Evolutionary conservation across 2,113 vertebrate genomes (phyloP), one percentile per base, ranked within the genome.

Genomic region (Sapajus apella): DNA sequence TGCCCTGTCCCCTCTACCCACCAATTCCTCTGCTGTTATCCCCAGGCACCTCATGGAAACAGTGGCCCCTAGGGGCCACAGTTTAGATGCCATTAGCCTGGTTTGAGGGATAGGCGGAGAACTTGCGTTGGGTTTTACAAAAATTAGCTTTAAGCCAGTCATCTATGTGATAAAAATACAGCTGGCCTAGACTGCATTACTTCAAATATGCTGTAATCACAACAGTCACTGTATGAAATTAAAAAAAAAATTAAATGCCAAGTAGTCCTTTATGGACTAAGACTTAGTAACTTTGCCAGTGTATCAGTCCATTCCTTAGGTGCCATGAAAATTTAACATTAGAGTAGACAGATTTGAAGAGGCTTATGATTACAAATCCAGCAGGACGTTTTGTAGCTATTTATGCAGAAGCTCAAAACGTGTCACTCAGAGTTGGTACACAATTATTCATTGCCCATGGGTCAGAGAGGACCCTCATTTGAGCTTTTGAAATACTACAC

Each of bases 1-100:
- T 75, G 20, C 37, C 16, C 12, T 55, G 47, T 3, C 11, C 1
- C 17, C 20, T 2, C 2, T 2, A 10, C 0, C 4, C 5, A 1
- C 8, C 20, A 35, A 32, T 18, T 83, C 35, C 25, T 30, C 20
- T 35, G 18, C 17, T 45, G 13, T 83, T 45, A 12, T 81, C 70
- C 27, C 47, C 20, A 64, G 14, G 55, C 7, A 12, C 5, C 45
- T 52, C 18, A 9, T 47, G 18, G 21, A 10, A 93, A 32, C 23
- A 47, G 25, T 66, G 17, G 4, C 16, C 43, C 66, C 61, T 58
- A 55, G 66, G 55, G 20, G 58, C 37, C 20, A 35, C 4, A 7
- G 20, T 55, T 66, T 70, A 79, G 72, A 84, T 92, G 80, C 23
- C 68, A 52, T 17, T 77, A 35, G 14, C 43, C 50, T 92, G 43